Evolutionary conservation across 2,113 vertebrate species (phyloP), one percentile per base, ranked within the genome.

Genomic region (Epinephelus cyanopodus): DNA sequence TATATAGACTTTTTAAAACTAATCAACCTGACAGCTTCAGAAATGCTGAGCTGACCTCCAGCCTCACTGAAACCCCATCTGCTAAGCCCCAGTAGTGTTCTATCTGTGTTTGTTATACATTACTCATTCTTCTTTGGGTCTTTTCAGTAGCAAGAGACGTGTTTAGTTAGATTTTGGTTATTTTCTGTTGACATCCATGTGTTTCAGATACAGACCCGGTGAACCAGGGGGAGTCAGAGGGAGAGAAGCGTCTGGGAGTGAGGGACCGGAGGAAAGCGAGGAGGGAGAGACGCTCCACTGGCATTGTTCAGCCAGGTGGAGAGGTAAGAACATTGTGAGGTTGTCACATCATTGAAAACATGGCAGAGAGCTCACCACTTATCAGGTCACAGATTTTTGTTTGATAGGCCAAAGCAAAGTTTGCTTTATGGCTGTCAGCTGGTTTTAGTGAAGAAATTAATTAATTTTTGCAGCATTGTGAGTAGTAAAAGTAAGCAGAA

Each of bases 281-380:
- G 89, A 95, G 58, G 82, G 97, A 97, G 74, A 87, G 95, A 48
- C 93, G 96, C 76, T 95, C 95, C 52, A 95, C 95, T 0, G 96
- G 96, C 0, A 90, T 96, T 60, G 85, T 95, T 37, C 87, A 90
- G 67, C 74, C 1, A 7, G 66, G 39, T 21, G 92, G 50, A 74
- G 94, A 95, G 77, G 95, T 95, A 75, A 89, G 79, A 61, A 48
- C 27, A 77, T 21, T 23, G 14, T 18, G 29, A 29, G 29, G 4
- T 29, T 7, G 1, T 33, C 13, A 17, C 61, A 53, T 39, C 8
- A 17, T 19, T 62, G 23, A 42, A 45, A 23, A 63, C 19, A 23
- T 29, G 42, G 23, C 62, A 45, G 15, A 56, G 7, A 27, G 6
- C 25, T 73, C 56, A 18, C 6, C 17, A 7, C n/a, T 13, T 61